phyloP scores from a whole-genome alignment of 2,113 vertebrate genomes.

The Chrysemys picta region DNA sequence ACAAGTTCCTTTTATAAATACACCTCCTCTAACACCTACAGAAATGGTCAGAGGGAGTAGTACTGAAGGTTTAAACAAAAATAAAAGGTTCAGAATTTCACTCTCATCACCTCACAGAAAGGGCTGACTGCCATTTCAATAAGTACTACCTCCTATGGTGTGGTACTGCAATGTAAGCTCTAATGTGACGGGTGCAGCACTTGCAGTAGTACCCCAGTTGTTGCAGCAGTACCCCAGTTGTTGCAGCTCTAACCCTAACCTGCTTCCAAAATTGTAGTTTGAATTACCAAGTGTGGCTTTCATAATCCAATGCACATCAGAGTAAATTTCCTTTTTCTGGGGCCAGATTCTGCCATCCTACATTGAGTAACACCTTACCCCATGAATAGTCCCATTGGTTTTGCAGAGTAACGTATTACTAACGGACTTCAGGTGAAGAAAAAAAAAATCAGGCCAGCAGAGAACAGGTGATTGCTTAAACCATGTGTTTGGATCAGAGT shows the following conservation, averaged over 20 bases:
- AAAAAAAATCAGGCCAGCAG: neutral
- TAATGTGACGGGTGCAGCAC: neutral
- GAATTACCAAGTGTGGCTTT: neutral
- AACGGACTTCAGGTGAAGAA: neutral
- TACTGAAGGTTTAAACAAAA: neutral
- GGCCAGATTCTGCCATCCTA: neutral
- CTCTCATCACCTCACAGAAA: neutral
- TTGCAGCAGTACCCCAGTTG: neutral
- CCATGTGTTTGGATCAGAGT: neutral
- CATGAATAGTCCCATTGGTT: neutral
- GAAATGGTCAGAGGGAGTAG: neutral
- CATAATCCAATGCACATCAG: neutral
- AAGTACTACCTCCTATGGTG: neutral
- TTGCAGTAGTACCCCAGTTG: neutral
- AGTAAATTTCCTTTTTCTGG: neutral
- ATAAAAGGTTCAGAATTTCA: neutral
- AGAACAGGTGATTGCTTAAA: neutral
- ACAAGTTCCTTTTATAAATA: neutral
- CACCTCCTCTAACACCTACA: neutral
- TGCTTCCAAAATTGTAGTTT: neutral
- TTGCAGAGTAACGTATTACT: neutral
- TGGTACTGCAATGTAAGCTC: neutral
- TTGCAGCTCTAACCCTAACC: neutral
- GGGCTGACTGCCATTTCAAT: neutral
- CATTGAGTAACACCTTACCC: neutral